These are phyloP conservation scores for Malurus splendens DNA, from an alignment of 2,797 vertebrate genomes.

Conservation along the genomic window DNA sequence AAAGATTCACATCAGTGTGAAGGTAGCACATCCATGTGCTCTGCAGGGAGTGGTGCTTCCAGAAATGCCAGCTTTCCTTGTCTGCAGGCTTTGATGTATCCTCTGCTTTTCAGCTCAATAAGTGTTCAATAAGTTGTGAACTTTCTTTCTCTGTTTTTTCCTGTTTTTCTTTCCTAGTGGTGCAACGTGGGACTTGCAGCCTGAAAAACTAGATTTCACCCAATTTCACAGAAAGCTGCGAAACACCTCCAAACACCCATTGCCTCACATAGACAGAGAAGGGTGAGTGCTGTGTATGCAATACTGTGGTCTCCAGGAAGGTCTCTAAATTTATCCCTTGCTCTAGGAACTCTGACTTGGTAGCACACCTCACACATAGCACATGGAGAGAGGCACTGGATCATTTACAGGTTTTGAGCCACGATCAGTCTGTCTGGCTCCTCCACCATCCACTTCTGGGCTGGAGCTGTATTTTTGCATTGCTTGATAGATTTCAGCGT, in stretches of 20 bases:
- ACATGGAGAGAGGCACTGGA: neutral
- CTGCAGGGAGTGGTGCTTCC: neutral
- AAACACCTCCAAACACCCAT: conserved; percentile 84
- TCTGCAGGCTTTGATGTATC: accelerated
- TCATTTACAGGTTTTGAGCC: accelerated
- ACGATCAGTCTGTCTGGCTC: neutral
- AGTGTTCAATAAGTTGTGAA: neutral
- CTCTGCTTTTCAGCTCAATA: neutral
- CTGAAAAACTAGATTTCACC: conserved; percentile 94
- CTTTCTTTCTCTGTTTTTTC: neutral
- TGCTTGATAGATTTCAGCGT: neutral
- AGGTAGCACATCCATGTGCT: accelerated
- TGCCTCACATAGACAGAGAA: conserved; percentile 92
- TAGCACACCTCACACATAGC: accelerated
- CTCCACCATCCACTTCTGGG: neutral
- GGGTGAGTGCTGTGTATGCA: conserved; percentile 71
- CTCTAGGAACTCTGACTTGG: neutral
- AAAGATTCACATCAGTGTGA: too few species aligned
- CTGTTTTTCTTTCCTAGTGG: conserved; percentile 68
- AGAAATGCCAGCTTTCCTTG: neutral
- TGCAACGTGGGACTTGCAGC: conserved; percentile 93
- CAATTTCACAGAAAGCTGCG: conserved; percentile 88
- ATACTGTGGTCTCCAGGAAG: neutral
- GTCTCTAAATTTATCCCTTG: neutral
- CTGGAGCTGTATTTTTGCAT: neutral